Percentiles rank a stretch among this genome's conserved stretches.
These are phyloP conservation scores for Neuroterus valhalla DNA, from an alignment of 1,140 invertebrate species.

Conservation along the genomic window DNA sequence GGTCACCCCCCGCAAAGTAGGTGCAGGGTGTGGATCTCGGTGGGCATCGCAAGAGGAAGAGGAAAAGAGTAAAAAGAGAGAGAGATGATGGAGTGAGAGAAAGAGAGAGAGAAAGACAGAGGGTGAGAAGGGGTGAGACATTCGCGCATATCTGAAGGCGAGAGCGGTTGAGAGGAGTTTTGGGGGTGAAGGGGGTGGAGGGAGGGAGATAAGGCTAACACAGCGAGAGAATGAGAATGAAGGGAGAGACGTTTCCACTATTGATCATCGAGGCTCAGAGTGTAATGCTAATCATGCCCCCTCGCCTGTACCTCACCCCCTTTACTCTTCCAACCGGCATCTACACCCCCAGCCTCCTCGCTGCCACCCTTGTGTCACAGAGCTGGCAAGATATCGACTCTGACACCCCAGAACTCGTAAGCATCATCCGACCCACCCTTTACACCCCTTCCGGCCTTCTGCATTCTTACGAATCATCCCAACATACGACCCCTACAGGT, in stretches of 20 bases:
- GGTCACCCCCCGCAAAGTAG: too few species aligned
- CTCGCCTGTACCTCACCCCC: slow-evolving; percentile 63
- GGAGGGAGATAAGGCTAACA: slow-evolving; percentile 72
- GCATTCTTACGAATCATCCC: slow-evolving; percentile 56
- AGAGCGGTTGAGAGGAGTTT: slow-evolving; percentile 52
- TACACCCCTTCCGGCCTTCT: slow-evolving; percentile 43
- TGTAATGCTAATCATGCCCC: slow-evolving; percentile 75
- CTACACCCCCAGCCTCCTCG: slow-evolving; percentile 47
- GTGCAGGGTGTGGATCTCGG: not conserved
- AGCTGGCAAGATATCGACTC: slow-evolving; percentile 72
- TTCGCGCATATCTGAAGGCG: slow-evolving; percentile 70
- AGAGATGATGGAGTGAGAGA: slow-evolving; percentile 34
- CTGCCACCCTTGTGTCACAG: slow-evolving; percentile 65
- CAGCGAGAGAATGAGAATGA: slow-evolving; percentile 72
- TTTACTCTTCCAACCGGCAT: slow-evolving; percentile 54
- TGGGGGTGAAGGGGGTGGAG: slow-evolving; percentile 53
- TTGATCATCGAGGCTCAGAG: slow-evolving; percentile 75
- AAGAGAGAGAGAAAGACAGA: slow-evolving; percentile 41
- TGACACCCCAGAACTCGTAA: slow-evolving; percentile 61
- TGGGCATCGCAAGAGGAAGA: not conserved
- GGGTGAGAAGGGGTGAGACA: slow-evolving; percentile 61
- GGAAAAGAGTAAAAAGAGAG: slow-evolving; percentile 37
- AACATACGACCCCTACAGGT: slow-evolving; percentile 6
- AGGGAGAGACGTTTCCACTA: slow-evolving; percentile 75
- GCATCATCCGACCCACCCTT: slow-evolving; percentile 52